Evolutionary conservation across 2,797 vertebrate genomes (phyloP).

Genomic region (Prunella strophiata): DNA sequence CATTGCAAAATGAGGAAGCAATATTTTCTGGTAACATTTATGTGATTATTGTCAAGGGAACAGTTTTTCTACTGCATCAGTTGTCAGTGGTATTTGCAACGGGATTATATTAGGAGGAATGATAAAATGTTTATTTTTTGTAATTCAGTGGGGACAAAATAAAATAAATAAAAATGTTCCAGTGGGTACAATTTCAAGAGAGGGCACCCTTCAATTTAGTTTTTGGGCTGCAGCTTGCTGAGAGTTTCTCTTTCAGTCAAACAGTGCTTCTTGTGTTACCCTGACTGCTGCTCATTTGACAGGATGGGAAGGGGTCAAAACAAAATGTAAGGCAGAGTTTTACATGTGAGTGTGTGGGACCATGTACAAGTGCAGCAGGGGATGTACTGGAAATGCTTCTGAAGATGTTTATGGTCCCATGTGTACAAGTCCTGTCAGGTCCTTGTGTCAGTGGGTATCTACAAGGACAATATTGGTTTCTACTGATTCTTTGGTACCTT

Average conservation of each 20-base stretch:
- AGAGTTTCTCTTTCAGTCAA: background rate
- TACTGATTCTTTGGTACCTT: background rate
- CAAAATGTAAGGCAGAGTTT: background rate
- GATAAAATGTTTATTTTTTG: background rate
- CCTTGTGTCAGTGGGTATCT: background rate
- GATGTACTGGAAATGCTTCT: background rate
- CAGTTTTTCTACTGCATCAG: background rate
- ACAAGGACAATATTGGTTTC: background rate
- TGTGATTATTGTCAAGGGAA: constrained; percentile 8
- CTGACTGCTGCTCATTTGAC: background rate
- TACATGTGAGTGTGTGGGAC: background rate
- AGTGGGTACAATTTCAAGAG: background rate
- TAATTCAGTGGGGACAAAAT: background rate
- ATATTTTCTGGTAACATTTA: constrained; percentile 12
- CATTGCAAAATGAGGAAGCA: background rate
- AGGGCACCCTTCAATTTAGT: background rate
- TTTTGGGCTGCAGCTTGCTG: background rate
- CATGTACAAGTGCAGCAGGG: accelerated
- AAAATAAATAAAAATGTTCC: constrained; percentile 2
- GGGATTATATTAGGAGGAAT: background rate
- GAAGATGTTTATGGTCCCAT: background rate
- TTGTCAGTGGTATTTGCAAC: background rate
- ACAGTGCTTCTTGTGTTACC: background rate
- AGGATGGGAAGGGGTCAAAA: background rate
- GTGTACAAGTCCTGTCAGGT: background rate